Evolutionary conservation across 2,888 invertebrate species (phyloP), one percentile per base, ranked within the genome.

Genomic region (Pammene aurita): DNA sequence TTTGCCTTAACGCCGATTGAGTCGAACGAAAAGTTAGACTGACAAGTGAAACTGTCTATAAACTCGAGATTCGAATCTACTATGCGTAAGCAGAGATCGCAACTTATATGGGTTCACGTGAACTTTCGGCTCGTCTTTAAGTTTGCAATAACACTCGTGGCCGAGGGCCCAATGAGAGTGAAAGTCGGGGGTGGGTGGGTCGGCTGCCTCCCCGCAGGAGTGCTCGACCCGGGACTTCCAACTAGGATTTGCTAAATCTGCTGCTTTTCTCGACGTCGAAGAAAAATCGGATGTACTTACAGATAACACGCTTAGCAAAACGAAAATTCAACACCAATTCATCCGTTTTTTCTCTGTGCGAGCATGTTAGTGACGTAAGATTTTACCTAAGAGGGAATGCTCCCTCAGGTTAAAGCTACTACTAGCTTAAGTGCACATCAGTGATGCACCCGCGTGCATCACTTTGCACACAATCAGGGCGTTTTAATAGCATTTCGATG

Each of bases 191-290:
- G 88, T 85, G 89, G 85, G 89, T 82, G 84, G 85, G 77, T 83
- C 80, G 82, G 84, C 87, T 82, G 79, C 78, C 82, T 77, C 88
- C 87, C 88, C 84, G 87, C 89, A 84, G 86, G 87, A 90, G 90
- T 88, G 87, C 86, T 88, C 90, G 88, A 87, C 90, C 87, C 89
- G 90, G 88, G 89, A 83, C 87, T 83, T 83, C 85, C 88, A 86
- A 84, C 89, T 80, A 86, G 89, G 90, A 89, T 91, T 90, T 90
- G 88, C 85, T 88, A 89, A 90, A 90, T 90, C 89, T 86, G 87
- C 89, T 90, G 87, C 89, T 88, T 89, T 89, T 82, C 80, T 70
- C 77, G 81, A 72, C 70, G 77, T 72, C 72, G 78, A 76, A 76
- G 83, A 82, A 83, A 87, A 81, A 83, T 46, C 50, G 61, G 14